phyloP scores from a whole-genome alignment of 2,797 vertebrate species.

The Centroberyx gerrardi region DNA sequence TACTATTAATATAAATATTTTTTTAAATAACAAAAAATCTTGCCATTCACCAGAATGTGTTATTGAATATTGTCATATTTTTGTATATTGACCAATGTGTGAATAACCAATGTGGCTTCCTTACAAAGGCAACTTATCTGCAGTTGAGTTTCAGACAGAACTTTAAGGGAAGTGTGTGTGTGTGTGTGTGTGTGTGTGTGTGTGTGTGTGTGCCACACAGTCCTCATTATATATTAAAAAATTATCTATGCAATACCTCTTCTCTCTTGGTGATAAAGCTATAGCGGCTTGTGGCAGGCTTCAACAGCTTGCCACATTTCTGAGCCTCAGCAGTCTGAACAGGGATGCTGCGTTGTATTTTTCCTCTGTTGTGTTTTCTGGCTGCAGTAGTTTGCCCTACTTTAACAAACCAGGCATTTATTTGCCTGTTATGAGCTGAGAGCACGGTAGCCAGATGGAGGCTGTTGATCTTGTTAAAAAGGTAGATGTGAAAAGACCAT shows the following conservation, averaged over 20 bases:
- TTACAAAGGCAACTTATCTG: neutral
- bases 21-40: neutral
- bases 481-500: conserved; percentile 80
- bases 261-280: conserved; percentile 6
- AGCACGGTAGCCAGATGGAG: conserved; percentile 82
- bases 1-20: neutral
- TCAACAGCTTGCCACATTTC: neutral
- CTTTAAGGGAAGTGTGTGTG: conserved; percentile 3
- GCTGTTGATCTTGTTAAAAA: conserved; percentile 85
- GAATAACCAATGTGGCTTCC: neutral
- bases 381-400: conserved; percentile 47
- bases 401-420: conserved; percentile 77
- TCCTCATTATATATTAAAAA: conserved; percentile 12
- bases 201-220: neutral
- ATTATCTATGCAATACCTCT: neutral
- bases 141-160: conserved; percentile 21
- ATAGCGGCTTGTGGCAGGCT: conserved; percentile 1
- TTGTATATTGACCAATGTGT: neutral
- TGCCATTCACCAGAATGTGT: conserved; percentile 7
- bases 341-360: neutral
- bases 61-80: neutral
- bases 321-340: neutral
- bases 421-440: conserved; percentile 70
- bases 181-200: conserved; percentile 20
- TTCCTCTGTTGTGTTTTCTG: conserved; percentile 39